Percentiles rank a stretch among this genome's conserved stretches.
Evolutionary conservation across 2,888 invertebrate species (phyloP).

Genomic region (Drosophila lacicola): DNA sequence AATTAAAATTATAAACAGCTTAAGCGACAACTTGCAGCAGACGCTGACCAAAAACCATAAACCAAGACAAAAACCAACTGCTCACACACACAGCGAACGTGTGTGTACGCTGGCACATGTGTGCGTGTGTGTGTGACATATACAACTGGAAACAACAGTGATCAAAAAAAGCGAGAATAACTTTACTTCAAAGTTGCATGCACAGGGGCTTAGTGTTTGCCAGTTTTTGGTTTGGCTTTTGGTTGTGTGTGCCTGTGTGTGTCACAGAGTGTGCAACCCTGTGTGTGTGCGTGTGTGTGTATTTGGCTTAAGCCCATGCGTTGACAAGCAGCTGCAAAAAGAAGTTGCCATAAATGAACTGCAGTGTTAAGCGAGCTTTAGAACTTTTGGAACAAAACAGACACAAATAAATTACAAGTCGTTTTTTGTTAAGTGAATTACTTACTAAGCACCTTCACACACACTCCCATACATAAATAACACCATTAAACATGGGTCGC

Average conservation of each 20-base stretch:
- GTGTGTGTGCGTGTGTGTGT: constrained; percentile 15
- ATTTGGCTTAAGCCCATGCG: constrained; percentile 41
- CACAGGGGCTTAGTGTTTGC: constrained; percentile 61
- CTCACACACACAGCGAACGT: neutral
- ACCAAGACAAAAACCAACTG: constrained; percentile 66
- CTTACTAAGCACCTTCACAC: constrained; percentile 4
- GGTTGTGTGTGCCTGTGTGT: constrained; percentile 15
- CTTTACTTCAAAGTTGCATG: constrained; percentile 68
- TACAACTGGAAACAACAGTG: constrained; percentile 33
- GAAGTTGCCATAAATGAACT: constrained; percentile 59
- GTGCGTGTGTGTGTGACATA: neutral
- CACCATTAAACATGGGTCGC: constrained; percentile 59
- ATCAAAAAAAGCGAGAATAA: constrained; percentile 49
- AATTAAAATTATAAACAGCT: constrained; percentile 73
- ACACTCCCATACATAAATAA: constrained; percentile 3
- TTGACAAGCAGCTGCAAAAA: constrained; percentile 51
- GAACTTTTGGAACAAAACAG: constrained; percentile 33
- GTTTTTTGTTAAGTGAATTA: constrained; percentile 61
- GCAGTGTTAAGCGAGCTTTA: constrained; percentile 56
- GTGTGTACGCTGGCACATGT: neutral
- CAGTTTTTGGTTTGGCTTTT: constrained; percentile 66
- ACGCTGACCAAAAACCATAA: constrained; percentile 64
- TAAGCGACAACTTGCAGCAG: constrained; percentile 56
- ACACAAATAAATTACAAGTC: constrained; percentile 44
- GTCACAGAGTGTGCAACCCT: constrained; percentile 9